Percentiles rank a stretch among this genome's conserved stretches.
phyloP scores from a whole-genome alignment of 1,140 invertebrate genomes.

The Drosophila neocordata region DNA sequence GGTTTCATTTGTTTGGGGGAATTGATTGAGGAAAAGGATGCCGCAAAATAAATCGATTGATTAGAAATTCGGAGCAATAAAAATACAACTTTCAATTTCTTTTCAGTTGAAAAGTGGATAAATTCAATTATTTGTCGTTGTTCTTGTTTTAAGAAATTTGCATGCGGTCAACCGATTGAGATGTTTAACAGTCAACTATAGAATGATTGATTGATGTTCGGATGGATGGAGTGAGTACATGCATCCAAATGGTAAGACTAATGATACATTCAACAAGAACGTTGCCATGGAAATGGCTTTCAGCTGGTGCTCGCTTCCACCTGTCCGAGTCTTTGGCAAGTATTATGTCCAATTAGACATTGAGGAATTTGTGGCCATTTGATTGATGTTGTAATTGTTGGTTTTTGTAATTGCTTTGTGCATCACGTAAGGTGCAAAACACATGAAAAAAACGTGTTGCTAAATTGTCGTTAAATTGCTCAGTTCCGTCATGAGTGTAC shows the following conservation, averaged over 20 bases:
- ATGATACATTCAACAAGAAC: conserved; percentile 14
- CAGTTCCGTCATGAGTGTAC: background rate
- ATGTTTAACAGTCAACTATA: conserved; percentile 5
- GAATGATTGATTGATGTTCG: conserved; percentile 16
- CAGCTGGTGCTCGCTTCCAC: background rate
- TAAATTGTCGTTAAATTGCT: background rate
- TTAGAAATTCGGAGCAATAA: background rate
- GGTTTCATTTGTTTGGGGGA: background rate
- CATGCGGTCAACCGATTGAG: conserved; percentile 17
- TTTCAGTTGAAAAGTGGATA: background rate
- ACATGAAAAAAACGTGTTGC: background rate
- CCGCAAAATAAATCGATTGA: background rate
- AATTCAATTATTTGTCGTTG: background rate
- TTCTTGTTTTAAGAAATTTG: conserved; percentile 3
- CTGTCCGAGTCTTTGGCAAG: background rate
- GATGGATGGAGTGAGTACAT: background rate
- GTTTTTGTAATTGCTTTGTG: background rate
- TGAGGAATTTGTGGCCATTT: conserved; percentile 5
- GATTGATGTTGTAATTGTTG: conserved; percentile 17
- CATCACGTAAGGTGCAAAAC: background rate
- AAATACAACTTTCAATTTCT: background rate
- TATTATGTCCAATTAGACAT: conserved; percentile 13
- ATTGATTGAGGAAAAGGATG: background rate
- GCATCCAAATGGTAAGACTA: background rate
- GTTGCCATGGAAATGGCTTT: background rate